Conservation (phyloP, 2,113 vertebrate species). For the Erythrolamprus reginae region DNA sequence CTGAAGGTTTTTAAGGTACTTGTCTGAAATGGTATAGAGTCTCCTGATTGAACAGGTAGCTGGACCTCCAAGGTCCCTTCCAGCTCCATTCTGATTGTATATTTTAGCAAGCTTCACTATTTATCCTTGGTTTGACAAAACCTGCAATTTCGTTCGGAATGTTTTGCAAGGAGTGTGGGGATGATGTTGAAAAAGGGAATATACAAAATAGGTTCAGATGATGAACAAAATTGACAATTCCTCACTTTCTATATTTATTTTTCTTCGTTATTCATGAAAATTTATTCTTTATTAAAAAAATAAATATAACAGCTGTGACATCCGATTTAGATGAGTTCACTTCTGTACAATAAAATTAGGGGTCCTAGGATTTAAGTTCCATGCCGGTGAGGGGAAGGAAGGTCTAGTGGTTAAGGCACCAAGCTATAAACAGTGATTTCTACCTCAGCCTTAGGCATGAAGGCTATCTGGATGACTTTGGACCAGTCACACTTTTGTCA, state of each 20-base stretch:
- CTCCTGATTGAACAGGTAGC: too few species aligned
- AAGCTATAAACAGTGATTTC: not conserved
- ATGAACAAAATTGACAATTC: not conserved
- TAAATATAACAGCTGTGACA: not conserved
- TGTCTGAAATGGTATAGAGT: too few species aligned
- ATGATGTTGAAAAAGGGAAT: not conserved
- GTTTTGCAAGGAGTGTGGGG: not conserved
- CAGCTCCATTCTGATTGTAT: too few species aligned
- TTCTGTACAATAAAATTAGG: not conserved
- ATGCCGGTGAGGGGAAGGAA: not conserved
- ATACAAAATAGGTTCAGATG: not conserved
- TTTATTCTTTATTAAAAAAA: not conserved
- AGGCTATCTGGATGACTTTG: not conserved
- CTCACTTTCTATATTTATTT: not conserved
- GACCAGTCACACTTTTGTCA: not conserved
- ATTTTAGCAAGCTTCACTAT: not conserved
- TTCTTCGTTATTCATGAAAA: not conserved
- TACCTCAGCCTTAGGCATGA: not conserved
- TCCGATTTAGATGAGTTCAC: not conserved
- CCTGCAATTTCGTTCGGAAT: not conserved
- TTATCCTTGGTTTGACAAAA: not conserved
- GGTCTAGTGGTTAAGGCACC: not conserved
- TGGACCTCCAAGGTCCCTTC: too few species aligned
- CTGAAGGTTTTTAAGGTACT: too few species aligned
- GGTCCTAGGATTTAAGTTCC: not conserved